A percentile compares a stretch with the other conserved stretches of the same genome.
Evolutionary conservation across 2,888 invertebrate species (phyloP).

Genomic region (Liodrosophila aerea): DNA sequence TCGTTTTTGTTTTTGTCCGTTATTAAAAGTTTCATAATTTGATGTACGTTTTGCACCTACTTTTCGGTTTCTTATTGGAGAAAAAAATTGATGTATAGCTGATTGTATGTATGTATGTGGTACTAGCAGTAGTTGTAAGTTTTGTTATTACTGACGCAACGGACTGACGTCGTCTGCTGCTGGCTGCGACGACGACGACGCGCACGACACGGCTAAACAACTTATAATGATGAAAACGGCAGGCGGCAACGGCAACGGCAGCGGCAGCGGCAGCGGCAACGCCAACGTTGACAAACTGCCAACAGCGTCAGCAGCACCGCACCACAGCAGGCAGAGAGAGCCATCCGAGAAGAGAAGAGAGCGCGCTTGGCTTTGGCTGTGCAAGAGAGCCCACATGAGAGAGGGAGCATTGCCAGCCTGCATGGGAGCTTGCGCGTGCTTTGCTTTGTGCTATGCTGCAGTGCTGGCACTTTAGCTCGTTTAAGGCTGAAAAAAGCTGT

Average conservation of each 20-base stretch:
- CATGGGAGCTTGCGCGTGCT: no score
- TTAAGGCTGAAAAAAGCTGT: no score
- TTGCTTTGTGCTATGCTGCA: no score
- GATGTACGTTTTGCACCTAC: slow-evolving; percentile 49
- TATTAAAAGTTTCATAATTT: slow-evolving; percentile 4
- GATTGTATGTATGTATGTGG: no score
- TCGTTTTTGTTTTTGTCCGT: slow-evolving; percentile 3
- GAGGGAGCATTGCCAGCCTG: neutral
- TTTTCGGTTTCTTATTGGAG: slow-evolving; percentile 31
- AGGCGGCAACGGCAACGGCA: no score
- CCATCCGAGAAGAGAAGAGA: slow-evolving; percentile 7
- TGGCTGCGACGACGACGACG: slow-evolving; percentile 62
- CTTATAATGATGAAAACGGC: slow-evolving; percentile 61
- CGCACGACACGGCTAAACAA: slow-evolving; percentile 70
- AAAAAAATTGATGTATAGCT: no score
- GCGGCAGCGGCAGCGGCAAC: slow-evolving; percentile 31
- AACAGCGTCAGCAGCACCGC: slow-evolving; percentile 26
- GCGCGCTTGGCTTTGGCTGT: no score
- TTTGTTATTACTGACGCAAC: slow-evolving; percentile 66
- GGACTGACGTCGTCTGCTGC: slow-evolving; percentile 66
- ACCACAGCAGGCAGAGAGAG: slow-evolving; percentile 8
- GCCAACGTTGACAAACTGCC: slow-evolving; percentile 57
- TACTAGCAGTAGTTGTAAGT: slow-evolving; percentile 20
- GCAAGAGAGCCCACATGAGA: no score
- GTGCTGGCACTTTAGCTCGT: no score